Evolutionary conservation across 64 coral and sea anemone species (phyloP).

Genomic region (Cladopsammia gracilis): DNA sequence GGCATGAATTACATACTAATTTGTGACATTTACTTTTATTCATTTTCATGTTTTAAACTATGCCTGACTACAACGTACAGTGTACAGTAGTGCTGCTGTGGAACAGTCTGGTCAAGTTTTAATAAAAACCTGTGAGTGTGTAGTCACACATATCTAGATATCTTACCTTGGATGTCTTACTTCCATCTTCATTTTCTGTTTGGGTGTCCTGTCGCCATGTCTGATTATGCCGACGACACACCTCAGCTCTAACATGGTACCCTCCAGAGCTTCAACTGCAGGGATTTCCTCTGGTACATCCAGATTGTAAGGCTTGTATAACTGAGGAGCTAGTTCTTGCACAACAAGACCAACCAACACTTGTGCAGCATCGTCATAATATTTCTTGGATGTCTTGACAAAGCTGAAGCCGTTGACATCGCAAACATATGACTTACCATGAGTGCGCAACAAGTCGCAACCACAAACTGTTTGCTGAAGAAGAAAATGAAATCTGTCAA

Average conservation of each 20-base stretch:
- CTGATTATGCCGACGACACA: constrained; percentile 96
- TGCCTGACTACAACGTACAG: too few relatives aligned
- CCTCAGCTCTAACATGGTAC: constrained; percentile 83
- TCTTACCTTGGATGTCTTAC: constrained; percentile 91
- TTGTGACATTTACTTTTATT: too few relatives aligned
- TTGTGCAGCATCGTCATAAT: constrained; percentile 97
- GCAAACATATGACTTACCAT: constrained; percentile 96
- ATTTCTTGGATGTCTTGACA: constrained; percentile 98
- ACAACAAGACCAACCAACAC: constrained; percentile 81
- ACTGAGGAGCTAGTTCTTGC: constrained; percentile 85
- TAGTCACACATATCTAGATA: not conserved
- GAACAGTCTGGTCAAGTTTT: not conserved
- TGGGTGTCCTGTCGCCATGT: constrained; percentile 98
- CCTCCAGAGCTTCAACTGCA: constrained; percentile 51
- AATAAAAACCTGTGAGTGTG: too few relatives aligned
- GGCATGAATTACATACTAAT: too few relatives aligned
- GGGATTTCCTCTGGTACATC: constrained; percentile 69
- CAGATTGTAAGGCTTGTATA: constrained; percentile 80
- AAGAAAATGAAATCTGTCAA: not conserved
- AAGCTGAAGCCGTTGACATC: constrained; percentile 99
- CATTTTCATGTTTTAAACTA: too few relatives aligned
- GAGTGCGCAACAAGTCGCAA: constrained; percentile 91
- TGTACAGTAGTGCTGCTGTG: too few relatives aligned
- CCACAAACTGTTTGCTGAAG: constrained; percentile 98
- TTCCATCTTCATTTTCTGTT: constrained; percentile 99